These are phyloP conservation scores for Tetramorium simillimum DNA, from an alignment of 1,140 invertebrate species.

Conservation along the genomic window DNA sequence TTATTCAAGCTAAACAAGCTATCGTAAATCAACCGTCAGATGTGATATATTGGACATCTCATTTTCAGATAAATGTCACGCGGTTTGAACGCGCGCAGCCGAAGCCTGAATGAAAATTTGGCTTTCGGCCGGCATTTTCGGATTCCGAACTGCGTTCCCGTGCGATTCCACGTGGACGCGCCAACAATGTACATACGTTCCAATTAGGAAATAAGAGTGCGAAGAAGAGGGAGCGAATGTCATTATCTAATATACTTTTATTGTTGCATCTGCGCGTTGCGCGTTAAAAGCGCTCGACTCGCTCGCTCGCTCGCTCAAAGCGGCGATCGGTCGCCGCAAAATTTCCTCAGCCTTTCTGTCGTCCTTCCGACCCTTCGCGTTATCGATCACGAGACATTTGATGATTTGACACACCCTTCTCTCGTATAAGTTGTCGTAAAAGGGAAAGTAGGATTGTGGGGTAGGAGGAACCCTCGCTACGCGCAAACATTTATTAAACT, in stretches of 20 bases:
- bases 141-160: too few species aligned
- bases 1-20: neutral
- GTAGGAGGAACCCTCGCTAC: too few species aligned
- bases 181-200: neutral
- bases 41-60: neutral
- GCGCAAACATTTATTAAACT: too few species aligned
- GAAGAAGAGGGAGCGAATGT: neutral
- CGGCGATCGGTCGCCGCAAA: neutral
- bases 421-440: too few species aligned
- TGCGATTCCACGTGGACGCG: neutral
- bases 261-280: constrained; percentile 71
- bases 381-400: neutral
- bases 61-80: neutral
- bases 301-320: constrained; percentile 35
- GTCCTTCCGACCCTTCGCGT: too few species aligned
- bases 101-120: neutral
- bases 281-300: constrained; percentile 70
- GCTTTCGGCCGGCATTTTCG: neutral
- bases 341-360: neutral
- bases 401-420: too few species aligned
- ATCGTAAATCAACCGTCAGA: neutral
- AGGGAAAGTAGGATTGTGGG: too few species aligned
- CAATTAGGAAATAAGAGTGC: constrained; percentile 74
- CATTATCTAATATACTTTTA: constrained; percentile 81
- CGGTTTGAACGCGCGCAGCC: neutral